phyloP scores from a whole-genome alignment of 2,888 invertebrate species.

The Hofmannophila pseudospretella region DNA sequence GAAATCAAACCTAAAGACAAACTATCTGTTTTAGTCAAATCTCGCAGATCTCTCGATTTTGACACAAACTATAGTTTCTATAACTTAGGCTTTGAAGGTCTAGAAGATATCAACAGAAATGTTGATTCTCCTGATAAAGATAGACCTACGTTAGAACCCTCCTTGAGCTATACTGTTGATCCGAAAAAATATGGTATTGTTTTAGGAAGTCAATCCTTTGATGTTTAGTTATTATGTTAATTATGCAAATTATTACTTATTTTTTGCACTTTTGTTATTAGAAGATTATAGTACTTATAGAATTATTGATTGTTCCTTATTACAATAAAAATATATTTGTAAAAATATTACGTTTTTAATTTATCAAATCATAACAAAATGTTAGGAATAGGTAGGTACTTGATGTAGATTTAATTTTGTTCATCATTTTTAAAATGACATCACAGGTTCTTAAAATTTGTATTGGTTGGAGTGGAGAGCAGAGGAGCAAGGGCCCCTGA shows the following conservation, averaged over 20 bases:
- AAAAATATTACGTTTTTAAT: no score
- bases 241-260: background rate
- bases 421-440: no score
- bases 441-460: no score
- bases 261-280: background rate
- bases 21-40: constrained; percentile 1
- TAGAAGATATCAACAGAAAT: constrained; percentile 14
- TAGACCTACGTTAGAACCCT: constrained; percentile 36
- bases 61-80: constrained; percentile 23
- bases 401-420: no score
- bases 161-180: constrained; percentile 35
- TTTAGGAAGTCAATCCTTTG: constrained; percentile 24
- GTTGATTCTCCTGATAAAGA: constrained; percentile 5
- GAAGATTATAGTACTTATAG: no score
- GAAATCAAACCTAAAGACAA: constrained; percentile 3
- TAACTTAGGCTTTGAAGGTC: constrained; percentile 29
- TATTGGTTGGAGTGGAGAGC: no score
- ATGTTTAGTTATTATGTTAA: constrained; percentile 14
- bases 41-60: background rate
- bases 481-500: no score
- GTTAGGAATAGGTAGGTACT: no score
- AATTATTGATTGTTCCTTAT: background rate
- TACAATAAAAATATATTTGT: no score
- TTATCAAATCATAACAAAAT: no score
- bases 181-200: constrained; percentile 24